phyloP scores from a whole-genome alignment of 2,888 invertebrate species.

The Gnatocerus cornutus region DNA sequence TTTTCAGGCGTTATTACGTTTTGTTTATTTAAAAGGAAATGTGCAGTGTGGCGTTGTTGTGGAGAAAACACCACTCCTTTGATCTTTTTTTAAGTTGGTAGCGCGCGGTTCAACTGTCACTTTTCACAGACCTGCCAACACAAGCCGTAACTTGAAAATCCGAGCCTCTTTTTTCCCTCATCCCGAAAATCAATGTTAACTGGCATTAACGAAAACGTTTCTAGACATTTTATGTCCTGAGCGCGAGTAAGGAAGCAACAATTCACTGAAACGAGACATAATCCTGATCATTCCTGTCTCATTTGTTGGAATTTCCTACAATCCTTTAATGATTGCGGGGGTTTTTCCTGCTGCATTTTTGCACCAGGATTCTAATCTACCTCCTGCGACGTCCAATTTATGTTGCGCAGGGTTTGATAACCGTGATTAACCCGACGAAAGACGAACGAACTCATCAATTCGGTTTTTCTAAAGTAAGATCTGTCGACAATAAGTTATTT shows the following conservation, averaged over 20 bases:
- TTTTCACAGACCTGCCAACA: too few species aligned
- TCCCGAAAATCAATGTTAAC: constrained; percentile 15
- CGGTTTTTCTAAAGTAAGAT: background rate
- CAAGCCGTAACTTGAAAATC: background rate
- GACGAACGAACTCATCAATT: constrained; percentile 1
- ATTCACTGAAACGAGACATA: constrained; percentile 52
- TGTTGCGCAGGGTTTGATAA: background rate
- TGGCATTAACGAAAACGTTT: constrained; percentile 23
- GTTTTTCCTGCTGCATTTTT: constrained; percentile 1
- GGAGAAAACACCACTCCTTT: background rate
- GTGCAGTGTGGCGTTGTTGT: constrained; percentile 15
- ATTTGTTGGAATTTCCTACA: constrained; percentile 48
- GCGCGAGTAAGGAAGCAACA: constrained; percentile 40
- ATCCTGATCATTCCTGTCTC: constrained; percentile 54
- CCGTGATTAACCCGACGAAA: background rate
- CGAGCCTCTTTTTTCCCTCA: background rate
- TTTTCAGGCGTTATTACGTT: constrained; percentile 11
- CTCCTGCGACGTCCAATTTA: constrained; percentile 8
- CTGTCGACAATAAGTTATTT: constrained; percentile 20
- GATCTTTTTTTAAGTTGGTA: background rate
- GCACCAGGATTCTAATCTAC: background rate
- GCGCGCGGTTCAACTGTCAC: too few species aligned
- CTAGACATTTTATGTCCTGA: constrained; percentile 20
- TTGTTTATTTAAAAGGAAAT: constrained; percentile 10
- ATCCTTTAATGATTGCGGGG: background rate